Conservation (phyloP, 2,113 vertebrate species). For the Solenodon paradoxus region DNA sequence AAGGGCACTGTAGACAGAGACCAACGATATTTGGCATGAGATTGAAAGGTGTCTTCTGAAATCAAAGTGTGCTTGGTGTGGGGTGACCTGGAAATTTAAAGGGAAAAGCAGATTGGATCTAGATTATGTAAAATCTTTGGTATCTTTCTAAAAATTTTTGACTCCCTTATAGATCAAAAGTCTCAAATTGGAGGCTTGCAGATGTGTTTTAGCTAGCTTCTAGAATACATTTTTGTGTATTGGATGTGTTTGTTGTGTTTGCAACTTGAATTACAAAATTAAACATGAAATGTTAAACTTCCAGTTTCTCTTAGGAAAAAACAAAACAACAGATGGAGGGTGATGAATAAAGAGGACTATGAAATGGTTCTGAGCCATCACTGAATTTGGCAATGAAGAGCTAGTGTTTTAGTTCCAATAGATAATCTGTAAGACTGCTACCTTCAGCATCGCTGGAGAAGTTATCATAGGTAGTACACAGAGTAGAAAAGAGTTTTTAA, state of each 20-base stretch:
- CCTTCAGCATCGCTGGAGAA: background rate
- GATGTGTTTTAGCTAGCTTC: background rate
- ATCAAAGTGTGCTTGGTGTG: background rate
- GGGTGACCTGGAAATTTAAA: background rate
- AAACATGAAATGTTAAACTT: background rate
- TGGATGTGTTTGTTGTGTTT: background rate
- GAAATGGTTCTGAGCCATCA: background rate
- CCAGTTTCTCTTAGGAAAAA: background rate
- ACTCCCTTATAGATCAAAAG: background rate
- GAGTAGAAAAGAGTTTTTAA: background rate
- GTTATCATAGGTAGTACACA: background rate
- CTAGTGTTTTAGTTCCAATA: background rate
- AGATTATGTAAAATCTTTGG: background rate
- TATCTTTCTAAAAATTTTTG: background rate
- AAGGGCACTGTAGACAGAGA: background rate
- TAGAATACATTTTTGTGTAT: background rate
- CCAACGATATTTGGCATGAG: background rate
- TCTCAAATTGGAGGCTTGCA: background rate
- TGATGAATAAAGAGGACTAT: background rate
- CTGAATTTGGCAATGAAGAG: background rate
- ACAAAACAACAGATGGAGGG: background rate
- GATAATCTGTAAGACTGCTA: background rate
- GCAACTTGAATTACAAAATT: background rate
- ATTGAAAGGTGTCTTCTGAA: background rate
- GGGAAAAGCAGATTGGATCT: background rate